Conservation (phyloP, 2,888 invertebrate genomes). For the Agonopterix alstromeriana region DNA sequence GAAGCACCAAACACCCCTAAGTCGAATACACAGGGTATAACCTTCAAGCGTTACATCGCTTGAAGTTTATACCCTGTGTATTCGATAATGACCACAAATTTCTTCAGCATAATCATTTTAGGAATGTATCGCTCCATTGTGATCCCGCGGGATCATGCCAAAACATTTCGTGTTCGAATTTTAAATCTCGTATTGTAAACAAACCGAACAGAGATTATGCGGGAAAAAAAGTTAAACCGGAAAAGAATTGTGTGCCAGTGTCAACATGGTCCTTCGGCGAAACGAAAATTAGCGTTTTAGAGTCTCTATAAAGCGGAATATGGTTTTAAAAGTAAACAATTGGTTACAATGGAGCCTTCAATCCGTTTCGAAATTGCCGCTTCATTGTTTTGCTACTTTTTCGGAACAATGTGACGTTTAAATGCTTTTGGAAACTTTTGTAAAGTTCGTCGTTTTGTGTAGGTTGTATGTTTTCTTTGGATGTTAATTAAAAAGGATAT, state of each 20-base stretch:
- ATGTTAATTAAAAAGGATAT: no score
- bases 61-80: no score
- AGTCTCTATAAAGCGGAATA: constrained; percentile 9
- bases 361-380: not conserved
- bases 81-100: no score
- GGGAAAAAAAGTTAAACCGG: constrained; percentile 32
- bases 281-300: constrained; percentile 31
- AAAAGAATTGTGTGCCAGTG: constrained; percentile 40
- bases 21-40: no score
- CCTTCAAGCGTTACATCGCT: no score
- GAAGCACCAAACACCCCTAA: no score
- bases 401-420: no score
- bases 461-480: no score
- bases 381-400: not conserved
- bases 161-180: constrained; percentile 34
- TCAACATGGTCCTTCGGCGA: constrained; percentile 61
- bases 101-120: no score
- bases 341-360: not conserved
- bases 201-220: constrained; percentile 16
- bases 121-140: constrained; percentile 36
- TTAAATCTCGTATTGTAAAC: constrained; percentile 21
- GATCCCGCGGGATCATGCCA: constrained; percentile 36
- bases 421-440: no score
- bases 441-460: no score
- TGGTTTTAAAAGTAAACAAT: constrained; percentile 16